Evolutionary conservation across 2,113 vertebrate genomes (phyloP).

Genomic region (Hirundichthys speculiger): DNA sequence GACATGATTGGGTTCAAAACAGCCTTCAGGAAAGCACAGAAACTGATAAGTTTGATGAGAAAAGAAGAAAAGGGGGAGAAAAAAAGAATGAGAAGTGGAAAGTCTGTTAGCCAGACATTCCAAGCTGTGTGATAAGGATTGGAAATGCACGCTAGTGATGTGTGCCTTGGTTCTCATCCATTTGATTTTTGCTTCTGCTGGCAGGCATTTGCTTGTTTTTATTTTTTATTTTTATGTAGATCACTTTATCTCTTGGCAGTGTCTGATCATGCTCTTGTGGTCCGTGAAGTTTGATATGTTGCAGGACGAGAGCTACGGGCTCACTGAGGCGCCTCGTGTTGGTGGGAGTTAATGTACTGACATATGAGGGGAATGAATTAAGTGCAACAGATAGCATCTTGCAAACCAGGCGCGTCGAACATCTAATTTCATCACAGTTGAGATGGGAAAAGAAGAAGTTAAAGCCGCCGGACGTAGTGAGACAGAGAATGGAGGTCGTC

Average conservation of each 20-base stretch:
- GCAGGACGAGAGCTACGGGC: conserved; percentile 11
- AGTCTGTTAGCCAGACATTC: neutral
- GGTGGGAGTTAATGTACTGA: conserved; percentile 48
- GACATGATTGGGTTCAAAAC: conserved; percentile 24
- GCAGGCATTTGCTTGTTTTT: conserved; percentile 8
- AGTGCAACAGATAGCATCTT: conserved; percentile 22
- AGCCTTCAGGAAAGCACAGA: conserved; percentile 3
- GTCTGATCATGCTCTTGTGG: neutral
- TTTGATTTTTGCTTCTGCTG: conserved; percentile 31
- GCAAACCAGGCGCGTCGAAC: conserved; percentile 35
- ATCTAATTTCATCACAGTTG: conserved; percentile 26
- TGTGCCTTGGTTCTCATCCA: conserved; percentile 31
- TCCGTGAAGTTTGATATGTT: conserved; percentile 27
- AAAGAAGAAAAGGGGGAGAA: neutral
- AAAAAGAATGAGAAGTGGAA: neutral
- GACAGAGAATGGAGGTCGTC: conserved; percentile 27
- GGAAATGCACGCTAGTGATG: conserved; percentile 4
- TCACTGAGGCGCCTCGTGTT: conserved; percentile 37
- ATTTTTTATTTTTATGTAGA: neutral
- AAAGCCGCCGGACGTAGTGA: conserved; percentile 4
- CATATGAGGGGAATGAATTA: conserved; percentile 26
- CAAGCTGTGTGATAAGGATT: conserved; percentile 1
- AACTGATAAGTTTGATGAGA: conserved; percentile 25
- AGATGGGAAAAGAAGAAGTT: neutral
- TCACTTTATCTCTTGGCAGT: conserved; percentile 23